phyloP scores from a whole-genome alignment of 2,797 vertebrate species.

The Rhinatrema bivittatum region DNA sequence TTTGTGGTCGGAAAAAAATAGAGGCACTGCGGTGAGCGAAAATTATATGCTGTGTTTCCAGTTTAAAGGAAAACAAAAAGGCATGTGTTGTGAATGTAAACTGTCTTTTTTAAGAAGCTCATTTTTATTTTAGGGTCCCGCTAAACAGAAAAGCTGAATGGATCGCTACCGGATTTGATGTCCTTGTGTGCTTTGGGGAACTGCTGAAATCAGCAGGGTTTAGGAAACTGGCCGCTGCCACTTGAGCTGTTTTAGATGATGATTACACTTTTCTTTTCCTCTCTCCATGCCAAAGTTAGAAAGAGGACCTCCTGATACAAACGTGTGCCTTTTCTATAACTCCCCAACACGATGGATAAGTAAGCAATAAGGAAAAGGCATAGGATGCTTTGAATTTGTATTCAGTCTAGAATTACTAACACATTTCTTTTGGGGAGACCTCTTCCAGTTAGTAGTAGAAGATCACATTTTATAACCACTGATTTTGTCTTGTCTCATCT shows the following conservation, averaged over 20 bases:
- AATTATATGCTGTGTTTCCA: slow-evolving; percentile 70
- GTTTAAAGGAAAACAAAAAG: slow-evolving; percentile 51
- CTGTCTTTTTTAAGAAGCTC: slow-evolving; percentile 24
- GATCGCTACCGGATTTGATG: slow-evolving; percentile 19
- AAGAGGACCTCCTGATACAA: not conserved
- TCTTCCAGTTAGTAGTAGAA: no score
- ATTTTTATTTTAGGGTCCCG: not conserved
- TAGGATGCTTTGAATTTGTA: no score
- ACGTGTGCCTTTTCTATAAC: no score
- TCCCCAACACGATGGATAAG: no score
- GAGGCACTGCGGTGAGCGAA: slow-evolving; percentile 61
- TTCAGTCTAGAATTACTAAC: no score
- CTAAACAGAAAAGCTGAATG: not conserved
- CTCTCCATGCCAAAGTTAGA: not conserved
- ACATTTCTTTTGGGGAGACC: no score
- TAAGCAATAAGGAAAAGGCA: no score
- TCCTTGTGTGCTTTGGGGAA: not conserved
- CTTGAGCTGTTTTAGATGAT: not conserved
- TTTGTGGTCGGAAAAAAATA: slow-evolving; percentile 76
- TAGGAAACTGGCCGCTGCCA: not conserved
- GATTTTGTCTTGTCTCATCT: no score
- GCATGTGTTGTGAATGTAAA: slow-evolving; percentile 42
- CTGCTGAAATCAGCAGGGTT: not conserved
- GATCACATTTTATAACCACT: no score
- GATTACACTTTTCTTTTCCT: not conserved